These are phyloP conservation scores for Chironomus tepperi DNA, from an alignment of 1,140 invertebrate species.

Conservation along the genomic window DNA sequence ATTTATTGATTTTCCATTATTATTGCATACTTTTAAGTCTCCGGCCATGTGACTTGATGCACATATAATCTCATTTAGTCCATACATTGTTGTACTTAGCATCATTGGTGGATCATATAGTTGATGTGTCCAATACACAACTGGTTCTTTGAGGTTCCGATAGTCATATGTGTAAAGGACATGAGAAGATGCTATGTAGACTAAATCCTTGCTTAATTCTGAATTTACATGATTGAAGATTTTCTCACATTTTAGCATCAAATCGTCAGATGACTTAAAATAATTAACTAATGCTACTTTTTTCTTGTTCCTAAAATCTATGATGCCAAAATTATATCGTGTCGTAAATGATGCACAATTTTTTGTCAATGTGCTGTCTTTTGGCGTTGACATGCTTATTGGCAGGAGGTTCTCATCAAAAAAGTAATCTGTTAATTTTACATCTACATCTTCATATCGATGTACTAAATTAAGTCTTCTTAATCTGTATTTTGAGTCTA, in stretches of 20 bases:
- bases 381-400: background rate
- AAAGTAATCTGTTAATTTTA: background rate
- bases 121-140: background rate
- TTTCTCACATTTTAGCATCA: background rate
- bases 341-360: background rate
- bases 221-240: background rate
- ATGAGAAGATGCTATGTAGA: background rate
- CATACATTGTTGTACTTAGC: background rate
- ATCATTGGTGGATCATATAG: background rate
- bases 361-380: background rate
- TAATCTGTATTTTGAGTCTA: background rate
- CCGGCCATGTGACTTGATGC: background rate
- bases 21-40: background rate
- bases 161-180: background rate
- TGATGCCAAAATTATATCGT: background rate
- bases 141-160: background rate
- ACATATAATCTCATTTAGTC: background rate
- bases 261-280: background rate
- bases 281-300: background rate
- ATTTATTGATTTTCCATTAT: background rate
- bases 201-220: background rate
- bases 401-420: background rate
- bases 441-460: background rate
- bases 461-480: background rate
- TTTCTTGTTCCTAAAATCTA: background rate